These are phyloP conservation scores for Agonum fuliginosum DNA, from an alignment of 2,888 invertebrate species.

Conservation along the genomic window DNA sequence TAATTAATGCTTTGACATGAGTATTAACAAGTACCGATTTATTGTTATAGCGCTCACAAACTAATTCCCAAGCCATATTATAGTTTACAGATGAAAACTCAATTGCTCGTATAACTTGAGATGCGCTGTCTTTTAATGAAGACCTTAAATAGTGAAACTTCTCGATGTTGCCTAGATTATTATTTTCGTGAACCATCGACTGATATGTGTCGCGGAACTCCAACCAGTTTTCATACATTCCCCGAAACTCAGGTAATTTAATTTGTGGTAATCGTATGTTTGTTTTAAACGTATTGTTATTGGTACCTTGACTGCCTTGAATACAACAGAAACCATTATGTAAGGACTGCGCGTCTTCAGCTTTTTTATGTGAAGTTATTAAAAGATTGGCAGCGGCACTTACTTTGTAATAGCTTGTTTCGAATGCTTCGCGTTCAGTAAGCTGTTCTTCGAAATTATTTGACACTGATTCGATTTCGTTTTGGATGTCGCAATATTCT, in stretches of 20 bases:
- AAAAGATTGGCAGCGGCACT: no score
- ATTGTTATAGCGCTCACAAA: background rate
- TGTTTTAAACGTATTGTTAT: background rate
- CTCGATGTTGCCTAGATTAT: background rate
- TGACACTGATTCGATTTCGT: no score
- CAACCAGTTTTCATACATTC: background rate
- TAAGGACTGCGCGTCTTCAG: background rate
- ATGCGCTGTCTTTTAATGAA: background rate
- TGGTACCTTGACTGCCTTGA: background rate
- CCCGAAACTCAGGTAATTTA: background rate
- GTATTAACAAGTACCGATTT: background rate
- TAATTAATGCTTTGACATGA: background rate
- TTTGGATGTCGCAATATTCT: no score
- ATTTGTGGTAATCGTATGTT: background rate
- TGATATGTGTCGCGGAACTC: background rate
- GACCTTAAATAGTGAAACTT: background rate
- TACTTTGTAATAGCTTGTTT: background rate
- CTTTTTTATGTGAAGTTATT: no score
- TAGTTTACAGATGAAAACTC: background rate
- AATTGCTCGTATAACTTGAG: background rate
- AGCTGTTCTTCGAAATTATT: no score
- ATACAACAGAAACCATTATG: background rate
- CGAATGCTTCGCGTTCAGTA: background rate
- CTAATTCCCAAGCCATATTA: background rate
- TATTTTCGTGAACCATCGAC: background rate